Evolutionary conservation across 2,888 invertebrate species (phyloP).

Genomic region (Eristalis tenax): DNA sequence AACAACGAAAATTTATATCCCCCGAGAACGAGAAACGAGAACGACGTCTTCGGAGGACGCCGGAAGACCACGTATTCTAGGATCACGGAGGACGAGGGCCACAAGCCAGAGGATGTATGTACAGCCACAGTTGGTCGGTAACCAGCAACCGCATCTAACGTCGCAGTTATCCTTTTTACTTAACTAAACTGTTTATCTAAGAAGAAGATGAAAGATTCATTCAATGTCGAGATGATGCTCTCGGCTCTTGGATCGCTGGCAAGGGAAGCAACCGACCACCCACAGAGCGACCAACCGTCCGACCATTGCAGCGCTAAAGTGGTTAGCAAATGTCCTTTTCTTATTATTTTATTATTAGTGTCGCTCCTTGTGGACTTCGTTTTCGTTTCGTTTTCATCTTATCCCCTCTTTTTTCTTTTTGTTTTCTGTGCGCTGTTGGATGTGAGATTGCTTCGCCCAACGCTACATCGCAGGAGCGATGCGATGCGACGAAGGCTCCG

Average conservation of each 20-base stretch:
- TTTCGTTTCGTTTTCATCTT: conserved; percentile 35
- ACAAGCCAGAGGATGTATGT: conserved; percentile 4
- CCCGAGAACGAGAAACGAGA: conserved; percentile 15
- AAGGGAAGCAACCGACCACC: not conserved
- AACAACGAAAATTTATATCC: conserved; percentile 68
- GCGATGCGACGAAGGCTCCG: not conserved
- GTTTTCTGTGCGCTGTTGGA: not conserved
- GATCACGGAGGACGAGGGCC: not conserved
- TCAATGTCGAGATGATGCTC: conserved; percentile 42
- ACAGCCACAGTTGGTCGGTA: conserved; percentile 26
- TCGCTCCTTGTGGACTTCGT: conserved; percentile 49
- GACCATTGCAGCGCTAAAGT: conserved; percentile 19
- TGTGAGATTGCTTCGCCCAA: conserved; percentile 14
- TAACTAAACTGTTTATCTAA: conserved; percentile 67
- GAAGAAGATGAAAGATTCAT: conserved; percentile 63
- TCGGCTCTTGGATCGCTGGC: not conserved
- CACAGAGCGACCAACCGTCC: not conserved
- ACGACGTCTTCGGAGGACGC: conserved; percentile 1
- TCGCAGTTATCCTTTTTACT: conserved; percentile 64
- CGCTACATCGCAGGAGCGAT: not conserved
- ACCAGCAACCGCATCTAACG: conserved; percentile 11
- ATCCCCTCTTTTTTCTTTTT: not conserved
- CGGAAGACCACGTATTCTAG: not conserved
- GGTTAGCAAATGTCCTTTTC: conserved; percentile 70
- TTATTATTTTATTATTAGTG: conserved; percentile 71